Conservation (phyloP, 2,888 invertebrate genomes). For the Chydorus sphaericus region DNA sequence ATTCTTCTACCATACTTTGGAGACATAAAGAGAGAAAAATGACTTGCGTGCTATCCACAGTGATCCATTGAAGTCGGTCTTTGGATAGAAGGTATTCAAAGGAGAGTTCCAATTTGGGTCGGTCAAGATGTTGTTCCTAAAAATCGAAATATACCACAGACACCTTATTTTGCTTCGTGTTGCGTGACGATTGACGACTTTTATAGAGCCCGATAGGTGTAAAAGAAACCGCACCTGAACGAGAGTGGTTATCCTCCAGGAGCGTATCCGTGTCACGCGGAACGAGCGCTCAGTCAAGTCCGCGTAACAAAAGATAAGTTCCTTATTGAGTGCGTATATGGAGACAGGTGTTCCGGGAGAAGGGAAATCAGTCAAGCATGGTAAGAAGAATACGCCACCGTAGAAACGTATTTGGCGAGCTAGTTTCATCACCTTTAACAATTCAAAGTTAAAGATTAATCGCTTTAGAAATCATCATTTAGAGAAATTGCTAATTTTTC, state of each 20-base stretch:
- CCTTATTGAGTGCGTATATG: slow-evolving; percentile 72
- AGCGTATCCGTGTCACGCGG: slow-evolving; percentile 88
- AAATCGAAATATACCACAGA: background rate
- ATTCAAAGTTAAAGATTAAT: too few species aligned
- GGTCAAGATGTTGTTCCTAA: slow-evolving; percentile 4
- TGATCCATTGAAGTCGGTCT: slow-evolving; percentile 87
- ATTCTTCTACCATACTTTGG: slow-evolving; percentile 82
- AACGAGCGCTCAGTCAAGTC: slow-evolving; percentile 63
- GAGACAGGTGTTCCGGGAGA: slow-evolving; percentile 46
- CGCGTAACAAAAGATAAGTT: slow-evolving; percentile 52
- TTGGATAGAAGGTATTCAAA: slow-evolving; percentile 89
- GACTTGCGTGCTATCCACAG: slow-evolving; percentile 75
- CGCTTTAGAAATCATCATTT: background rate
- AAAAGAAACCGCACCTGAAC: slow-evolving; percentile 41
- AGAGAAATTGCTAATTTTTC: background rate
- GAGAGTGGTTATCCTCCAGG: slow-evolving; percentile 87
- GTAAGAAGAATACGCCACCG: slow-evolving; percentile 67
- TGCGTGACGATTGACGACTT: background rate
- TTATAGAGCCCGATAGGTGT: background rate
- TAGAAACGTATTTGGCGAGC: slow-evolving; percentile 74
- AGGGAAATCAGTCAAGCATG: slow-evolving; percentile 63
- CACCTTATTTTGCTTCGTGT: background rate
- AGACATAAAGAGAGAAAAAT: slow-evolving; percentile 91
- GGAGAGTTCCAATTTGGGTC: slow-evolving; percentile 59
- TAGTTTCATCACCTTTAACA: slow-evolving; percentile 71